Conservation (phyloP, 2,888 invertebrate species). For the Drosophila robusta region DNA sequence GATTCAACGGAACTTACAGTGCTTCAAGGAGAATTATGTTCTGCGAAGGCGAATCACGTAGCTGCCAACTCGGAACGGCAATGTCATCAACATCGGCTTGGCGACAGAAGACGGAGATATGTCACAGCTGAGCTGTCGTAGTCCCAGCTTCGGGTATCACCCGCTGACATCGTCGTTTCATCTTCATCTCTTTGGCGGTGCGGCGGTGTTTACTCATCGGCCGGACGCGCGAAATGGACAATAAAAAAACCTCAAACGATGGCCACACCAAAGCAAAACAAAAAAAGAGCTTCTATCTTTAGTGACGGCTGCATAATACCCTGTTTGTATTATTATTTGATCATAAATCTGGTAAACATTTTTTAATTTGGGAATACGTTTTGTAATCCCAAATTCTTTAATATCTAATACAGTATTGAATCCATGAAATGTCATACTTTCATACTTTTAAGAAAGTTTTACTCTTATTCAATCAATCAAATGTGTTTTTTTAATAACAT, state of each 20-base stretch:
- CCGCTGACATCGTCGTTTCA: conserved; percentile 72
- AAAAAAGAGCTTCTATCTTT: conserved; percentile 5
- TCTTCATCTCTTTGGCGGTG: conserved; percentile 74
- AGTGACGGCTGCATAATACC: conserved; percentile 14
- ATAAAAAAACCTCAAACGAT: conserved; percentile 55
- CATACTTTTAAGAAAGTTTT: too few species aligned
- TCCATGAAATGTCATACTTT: too few species aligned
- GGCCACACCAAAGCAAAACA: conserved; percentile 58
- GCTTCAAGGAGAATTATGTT: conserved; percentile 48
- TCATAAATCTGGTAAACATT: too few species aligned
- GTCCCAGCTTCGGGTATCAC: conserved; percentile 56
- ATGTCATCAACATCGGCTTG: conserved; percentile 52
- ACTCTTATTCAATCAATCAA: too few species aligned
- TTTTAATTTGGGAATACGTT: too few species aligned
- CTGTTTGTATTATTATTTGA: background rate
- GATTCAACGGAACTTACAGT: conserved; percentile 64
- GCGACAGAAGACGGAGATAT: conserved; percentile 35
- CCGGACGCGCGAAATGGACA: conserved; percentile 55
- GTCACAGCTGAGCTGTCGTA: conserved; percentile 43
- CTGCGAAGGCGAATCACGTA: conserved; percentile 69
- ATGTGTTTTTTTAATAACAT: too few species aligned
- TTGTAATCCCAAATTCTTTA: too few species aligned
- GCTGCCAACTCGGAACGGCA: conserved; percentile 51
- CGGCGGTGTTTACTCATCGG: conserved; percentile 72
- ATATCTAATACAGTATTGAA: too few species aligned